Evolutionary conservation across 2,888 invertebrate species (phyloP).

Genomic region (Palloptera scutellata): DNA sequence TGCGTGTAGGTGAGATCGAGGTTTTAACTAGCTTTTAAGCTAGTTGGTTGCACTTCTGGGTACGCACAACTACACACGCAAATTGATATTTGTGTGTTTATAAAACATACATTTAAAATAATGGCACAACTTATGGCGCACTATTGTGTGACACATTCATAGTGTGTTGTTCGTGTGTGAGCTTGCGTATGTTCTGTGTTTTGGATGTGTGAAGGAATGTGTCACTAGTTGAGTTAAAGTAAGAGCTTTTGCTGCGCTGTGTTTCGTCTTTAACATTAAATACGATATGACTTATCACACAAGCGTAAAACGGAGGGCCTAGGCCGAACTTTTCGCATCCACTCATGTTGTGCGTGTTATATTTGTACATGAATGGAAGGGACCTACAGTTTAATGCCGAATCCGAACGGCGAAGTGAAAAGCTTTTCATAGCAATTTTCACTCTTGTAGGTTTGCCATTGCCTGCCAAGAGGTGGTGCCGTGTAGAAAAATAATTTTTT

Average conservation of each 20-base stretch:
- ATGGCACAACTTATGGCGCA: slow-evolving; percentile 52
- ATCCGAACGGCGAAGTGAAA: no score
- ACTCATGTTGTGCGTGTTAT: not conserved
- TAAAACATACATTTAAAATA: slow-evolving; percentile 42
- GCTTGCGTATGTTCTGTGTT: not conserved
- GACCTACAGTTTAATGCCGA: no score
- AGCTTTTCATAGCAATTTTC: no score
- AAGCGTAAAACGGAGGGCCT: no score
- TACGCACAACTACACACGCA: slow-evolving; percentile 14
- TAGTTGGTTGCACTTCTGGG: no score
- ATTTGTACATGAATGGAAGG: not conserved
- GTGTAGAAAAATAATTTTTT: no score
- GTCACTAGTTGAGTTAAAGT: slow-evolving; percentile 15
- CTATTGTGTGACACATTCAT: slow-evolving; percentile 35
- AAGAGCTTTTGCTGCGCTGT: not conserved
- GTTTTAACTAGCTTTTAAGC: no score
- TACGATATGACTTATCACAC: slow-evolving; percentile 22
- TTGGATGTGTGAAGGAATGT: slow-evolving; percentile 43
- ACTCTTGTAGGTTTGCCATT: no score
- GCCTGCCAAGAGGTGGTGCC: no score
- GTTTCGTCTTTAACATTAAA: slow-evolving; percentile 16
- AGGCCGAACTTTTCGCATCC: no score
- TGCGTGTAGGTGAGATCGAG: no score
- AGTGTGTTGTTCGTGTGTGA: no score
- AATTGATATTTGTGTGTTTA: slow-evolving; percentile 17